These are phyloP conservation scores for Glossophaga mutica DNA, from an alignment of 2,797 vertebrate species.

Conservation along the genomic window DNA sequence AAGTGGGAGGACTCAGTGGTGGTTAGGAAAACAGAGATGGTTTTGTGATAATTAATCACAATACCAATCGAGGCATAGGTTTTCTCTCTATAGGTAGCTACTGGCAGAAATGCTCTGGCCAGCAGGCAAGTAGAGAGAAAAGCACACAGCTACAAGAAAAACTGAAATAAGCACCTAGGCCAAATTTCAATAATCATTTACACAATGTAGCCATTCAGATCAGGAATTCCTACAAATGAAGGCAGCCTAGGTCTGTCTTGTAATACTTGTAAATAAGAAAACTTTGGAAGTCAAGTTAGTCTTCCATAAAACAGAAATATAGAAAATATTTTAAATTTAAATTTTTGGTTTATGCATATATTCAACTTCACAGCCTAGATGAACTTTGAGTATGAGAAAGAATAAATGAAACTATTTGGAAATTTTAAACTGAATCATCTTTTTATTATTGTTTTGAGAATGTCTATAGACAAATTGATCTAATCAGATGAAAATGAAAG, in stretches of 20 bases:
- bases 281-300: background rate
- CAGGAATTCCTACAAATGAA: background rate
- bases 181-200: background rate
- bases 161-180: background rate
- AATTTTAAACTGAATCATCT: background rate
- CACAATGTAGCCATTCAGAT: background rate
- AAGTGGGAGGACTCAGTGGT: background rate
- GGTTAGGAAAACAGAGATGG: background rate
- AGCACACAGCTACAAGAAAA: background rate
- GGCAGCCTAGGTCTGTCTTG: background rate
- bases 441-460: background rate
- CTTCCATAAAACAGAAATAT: background rate
- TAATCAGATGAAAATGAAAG: background rate
- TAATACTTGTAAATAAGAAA: background rate
- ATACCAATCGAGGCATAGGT: background rate
- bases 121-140: background rate
- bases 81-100: background rate
- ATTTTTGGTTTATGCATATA: background rate
- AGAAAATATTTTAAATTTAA: background rate
- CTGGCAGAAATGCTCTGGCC: too few species aligned
- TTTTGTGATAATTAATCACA: background rate
- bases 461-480: background rate
- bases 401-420: background rate
- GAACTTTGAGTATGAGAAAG: background rate
- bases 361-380: background rate